phyloP scores from a whole-genome alignment of 2,113 vertebrate genomes.

The Ornithorhynchus anatinus region DNA sequence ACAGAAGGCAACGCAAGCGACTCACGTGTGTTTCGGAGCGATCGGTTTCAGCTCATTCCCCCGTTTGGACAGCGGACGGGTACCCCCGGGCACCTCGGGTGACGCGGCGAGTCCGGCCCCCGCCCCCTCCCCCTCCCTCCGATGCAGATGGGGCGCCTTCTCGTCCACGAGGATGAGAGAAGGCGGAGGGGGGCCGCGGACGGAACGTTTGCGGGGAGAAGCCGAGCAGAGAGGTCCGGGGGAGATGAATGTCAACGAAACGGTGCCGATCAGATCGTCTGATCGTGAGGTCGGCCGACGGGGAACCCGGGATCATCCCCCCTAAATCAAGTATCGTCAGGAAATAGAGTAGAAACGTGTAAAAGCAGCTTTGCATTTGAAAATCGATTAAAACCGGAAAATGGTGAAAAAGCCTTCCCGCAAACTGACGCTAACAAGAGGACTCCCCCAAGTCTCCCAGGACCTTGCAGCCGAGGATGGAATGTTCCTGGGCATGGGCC shows the following conservation, averaged over 20 bases:
- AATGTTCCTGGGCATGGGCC: slow-evolving; percentile 93
- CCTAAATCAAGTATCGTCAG: slow-evolving; percentile 77
- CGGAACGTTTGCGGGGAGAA: neutral
- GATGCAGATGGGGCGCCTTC: neutral
- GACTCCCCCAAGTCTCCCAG: slow-evolving; percentile 78
- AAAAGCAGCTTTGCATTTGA: slow-evolving; percentile 68
- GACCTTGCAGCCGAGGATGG: slow-evolving; percentile 84
- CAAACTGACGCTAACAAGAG: slow-evolving; percentile 55
- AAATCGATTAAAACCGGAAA: slow-evolving; percentile 52
- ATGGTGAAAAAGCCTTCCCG: slow-evolving; percentile 32
- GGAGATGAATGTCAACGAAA: too few species aligned
- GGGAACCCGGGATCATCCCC: slow-evolving; percentile 49
- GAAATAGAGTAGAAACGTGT: slow-evolving; percentile 66
- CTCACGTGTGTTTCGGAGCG: neutral
- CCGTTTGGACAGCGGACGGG: neutral
- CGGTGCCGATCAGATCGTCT: too few species aligned
- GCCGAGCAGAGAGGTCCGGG: neutral
- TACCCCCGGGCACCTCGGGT: too few species aligned
- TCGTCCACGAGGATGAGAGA: neutral
- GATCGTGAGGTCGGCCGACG: too few species aligned
- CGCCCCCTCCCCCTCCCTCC: too few species aligned
- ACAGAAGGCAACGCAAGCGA: neutral
- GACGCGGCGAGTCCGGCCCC: too few species aligned
- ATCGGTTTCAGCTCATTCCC: neutral
- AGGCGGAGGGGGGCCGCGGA: neutral